Evolutionary conservation across 2,888 invertebrate species (phyloP).

Genomic region (Spicauda simplicius): DNA sequence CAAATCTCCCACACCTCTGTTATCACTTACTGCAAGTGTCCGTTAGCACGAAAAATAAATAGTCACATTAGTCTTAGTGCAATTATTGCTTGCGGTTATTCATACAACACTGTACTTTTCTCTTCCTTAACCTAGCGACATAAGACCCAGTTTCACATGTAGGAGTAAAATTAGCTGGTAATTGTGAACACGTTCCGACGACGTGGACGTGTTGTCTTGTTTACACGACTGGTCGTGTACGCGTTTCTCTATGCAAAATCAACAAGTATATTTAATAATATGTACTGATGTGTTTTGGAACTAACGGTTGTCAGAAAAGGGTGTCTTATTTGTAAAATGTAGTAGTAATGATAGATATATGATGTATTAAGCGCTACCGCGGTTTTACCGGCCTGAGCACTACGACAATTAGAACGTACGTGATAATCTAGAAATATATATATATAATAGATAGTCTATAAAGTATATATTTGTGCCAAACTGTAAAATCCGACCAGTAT

Average conservation of each 20-base stretch:
- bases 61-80: conserved; percentile 50
- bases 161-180: conserved; percentile 41
- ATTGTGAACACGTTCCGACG: conserved; percentile 50
- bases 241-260: conserved; percentile 44
- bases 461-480: too few relatives aligned
- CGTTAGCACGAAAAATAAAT: too few relatives aligned
- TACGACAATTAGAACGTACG: too few relatives aligned
- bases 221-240: conserved; percentile 51
- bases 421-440: too few relatives aligned
- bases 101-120: conserved; percentile 23
- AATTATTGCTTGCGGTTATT: conserved; percentile 58
- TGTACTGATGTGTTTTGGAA: neutral
- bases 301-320: neutral
- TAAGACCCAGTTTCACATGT: conserved; percentile 41
- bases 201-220: conserved; percentile 55
- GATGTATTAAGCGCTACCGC: too few relatives aligned
- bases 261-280: conserved; percentile 11
- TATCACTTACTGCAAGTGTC: too few relatives aligned
- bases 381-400: too few relatives aligned
- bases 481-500: too few relatives aligned
- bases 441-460: too few relatives aligned
- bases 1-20: too few relatives aligned
- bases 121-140: conserved; percentile 27
- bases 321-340: too few relatives aligned
- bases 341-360: too few relatives aligned